These are phyloP conservation scores for Wiebesia pumilae DNA, from an alignment of 1,140 invertebrate species.

Conservation along the genomic window DNA sequence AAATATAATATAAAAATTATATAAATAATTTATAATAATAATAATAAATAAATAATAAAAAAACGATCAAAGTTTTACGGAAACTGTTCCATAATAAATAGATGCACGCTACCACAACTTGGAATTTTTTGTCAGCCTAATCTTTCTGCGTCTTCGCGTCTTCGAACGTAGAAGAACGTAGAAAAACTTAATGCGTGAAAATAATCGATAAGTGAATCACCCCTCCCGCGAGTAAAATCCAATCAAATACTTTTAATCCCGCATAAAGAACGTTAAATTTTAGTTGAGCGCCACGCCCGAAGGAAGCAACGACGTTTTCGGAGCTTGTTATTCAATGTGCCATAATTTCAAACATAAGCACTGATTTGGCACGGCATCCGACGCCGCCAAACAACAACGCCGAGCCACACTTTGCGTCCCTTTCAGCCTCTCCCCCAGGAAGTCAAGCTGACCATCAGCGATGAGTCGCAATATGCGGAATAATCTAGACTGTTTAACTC, in stretches of 20 bases:
- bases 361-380: constrained; percentile 63
- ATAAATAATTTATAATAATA: no score
- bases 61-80: no score
- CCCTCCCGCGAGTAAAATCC: neutral
- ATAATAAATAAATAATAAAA: no score
- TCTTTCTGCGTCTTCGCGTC: neutral
- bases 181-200: neutral
- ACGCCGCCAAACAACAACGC: neutral
- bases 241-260: neutral
- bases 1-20: no score
- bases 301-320: constrained; percentile 58
- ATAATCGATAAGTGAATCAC: neutral
- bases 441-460: neutral
- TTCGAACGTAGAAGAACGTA: no score
- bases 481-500: constrained; percentile 63
- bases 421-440: neutral
- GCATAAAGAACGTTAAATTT: neutral
- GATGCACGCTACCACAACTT: no score
- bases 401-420: neutral
- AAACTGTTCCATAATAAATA: no score
- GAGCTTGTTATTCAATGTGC: constrained; percentile 61
- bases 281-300: neutral
- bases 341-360: constrained; percentile 69
- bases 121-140: no score
- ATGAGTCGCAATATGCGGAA: constrained; percentile 50